phyloP scores from a whole-genome alignment of 2,888 invertebrate species.

The Tromatobia lineatoria region DNA sequence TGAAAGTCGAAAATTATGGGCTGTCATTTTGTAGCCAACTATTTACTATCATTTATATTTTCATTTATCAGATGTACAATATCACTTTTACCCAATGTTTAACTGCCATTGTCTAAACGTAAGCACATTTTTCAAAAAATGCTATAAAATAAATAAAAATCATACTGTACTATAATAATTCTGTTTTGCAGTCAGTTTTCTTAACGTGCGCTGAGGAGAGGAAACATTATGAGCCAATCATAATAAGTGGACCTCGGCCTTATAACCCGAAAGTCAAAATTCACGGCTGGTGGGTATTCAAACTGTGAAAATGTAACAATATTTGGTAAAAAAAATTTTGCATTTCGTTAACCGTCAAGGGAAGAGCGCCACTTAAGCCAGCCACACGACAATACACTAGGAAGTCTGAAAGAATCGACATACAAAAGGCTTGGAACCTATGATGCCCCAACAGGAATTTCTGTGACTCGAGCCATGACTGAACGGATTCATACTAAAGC shows the following conservation, averaged over 20 bases:
- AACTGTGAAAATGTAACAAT: background rate
- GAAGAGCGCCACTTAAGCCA: constrained; percentile 72
- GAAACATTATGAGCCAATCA: constrained; percentile 60
- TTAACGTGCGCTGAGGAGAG: constrained; percentile 65
- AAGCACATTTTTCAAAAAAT: constrained; percentile 8
- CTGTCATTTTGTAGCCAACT: background rate
- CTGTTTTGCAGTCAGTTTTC: constrained; percentile 71
- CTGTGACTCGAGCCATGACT: constrained; percentile 74
- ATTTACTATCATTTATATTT: background rate
- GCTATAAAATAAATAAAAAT: background rate
- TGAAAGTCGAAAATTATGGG: background rate
- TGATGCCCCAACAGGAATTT: constrained; percentile 66
- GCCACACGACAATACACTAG: constrained; percentile 72
- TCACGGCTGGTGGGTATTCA: constrained; percentile 74
- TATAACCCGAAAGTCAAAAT: constrained; percentile 77
- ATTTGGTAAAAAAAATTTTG: background rate
- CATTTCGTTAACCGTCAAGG: constrained; percentile 65
- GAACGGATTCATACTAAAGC: constrained; percentile 71
- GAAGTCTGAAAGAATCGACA: constrained; percentile 72
- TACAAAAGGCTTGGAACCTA: constrained; percentile 73
- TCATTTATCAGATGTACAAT: background rate
- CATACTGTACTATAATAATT: background rate
- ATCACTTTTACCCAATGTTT: constrained; percentile 35
- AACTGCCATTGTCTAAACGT: constrained; percentile 42
- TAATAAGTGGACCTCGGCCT: constrained; percentile 66